phyloP scores from a whole-genome alignment of 2,797 vertebrate species.

The Parambassis ranga region DNA sequence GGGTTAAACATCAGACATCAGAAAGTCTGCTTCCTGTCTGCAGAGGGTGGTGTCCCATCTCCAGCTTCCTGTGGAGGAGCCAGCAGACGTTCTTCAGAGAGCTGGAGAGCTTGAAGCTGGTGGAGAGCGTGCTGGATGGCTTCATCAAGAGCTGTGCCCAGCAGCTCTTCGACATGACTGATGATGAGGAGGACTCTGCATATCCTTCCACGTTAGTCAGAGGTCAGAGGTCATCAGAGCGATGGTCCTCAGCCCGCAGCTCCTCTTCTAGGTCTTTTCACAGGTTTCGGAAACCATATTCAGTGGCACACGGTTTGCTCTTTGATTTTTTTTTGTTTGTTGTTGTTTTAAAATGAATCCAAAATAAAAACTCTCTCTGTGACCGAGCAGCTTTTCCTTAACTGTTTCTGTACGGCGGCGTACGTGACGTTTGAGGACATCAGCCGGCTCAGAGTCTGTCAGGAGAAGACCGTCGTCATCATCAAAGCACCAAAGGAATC shows the following conservation, averaged over 20 bases:
- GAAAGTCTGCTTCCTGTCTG: background rate
- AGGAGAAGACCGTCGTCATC: constrained; percentile 87
- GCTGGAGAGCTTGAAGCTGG: constrained; percentile 82
- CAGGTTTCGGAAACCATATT: no score
- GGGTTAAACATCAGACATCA: no score
- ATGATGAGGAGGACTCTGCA: constrained; percentile 84
- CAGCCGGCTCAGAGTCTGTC: constrained; percentile 79
- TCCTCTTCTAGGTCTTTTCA: no score
- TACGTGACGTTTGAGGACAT: constrained; percentile 90
- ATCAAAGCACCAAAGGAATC: constrained; percentile 91
- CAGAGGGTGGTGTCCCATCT: constrained; percentile 79
- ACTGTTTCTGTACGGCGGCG: constrained; percentile 77
- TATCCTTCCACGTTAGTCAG: constrained; percentile 82
- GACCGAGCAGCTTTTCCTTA: constrained; percentile 74
- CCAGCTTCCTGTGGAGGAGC: constrained; percentile 49
- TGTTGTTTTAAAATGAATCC: background rate
- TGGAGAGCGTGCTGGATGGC: constrained; percentile 89
- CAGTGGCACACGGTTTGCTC: no score
- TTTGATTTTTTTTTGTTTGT: no score
- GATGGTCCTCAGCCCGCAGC: no score
- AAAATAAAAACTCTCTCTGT: no score
- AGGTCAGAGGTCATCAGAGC: background rate
- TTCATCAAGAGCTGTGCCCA: constrained; percentile 89
- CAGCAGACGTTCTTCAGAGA: constrained; percentile 78
- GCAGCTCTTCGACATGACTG: constrained; percentile 87